phyloP scores from a whole-genome alignment of 2,113 vertebrate genomes.

The Periophthalmus modestus region DNA sequence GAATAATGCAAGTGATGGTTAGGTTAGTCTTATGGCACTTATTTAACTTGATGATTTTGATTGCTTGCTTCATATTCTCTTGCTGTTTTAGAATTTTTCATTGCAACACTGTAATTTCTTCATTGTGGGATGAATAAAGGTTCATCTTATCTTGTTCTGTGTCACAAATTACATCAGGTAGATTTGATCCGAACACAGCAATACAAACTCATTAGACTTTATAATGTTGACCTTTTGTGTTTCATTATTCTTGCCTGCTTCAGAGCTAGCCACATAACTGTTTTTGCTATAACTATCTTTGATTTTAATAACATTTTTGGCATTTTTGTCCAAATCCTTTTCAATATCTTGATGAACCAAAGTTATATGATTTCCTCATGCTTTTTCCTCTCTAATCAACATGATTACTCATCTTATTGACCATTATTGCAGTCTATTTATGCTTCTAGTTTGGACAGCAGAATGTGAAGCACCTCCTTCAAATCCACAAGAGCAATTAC shows the following conservation, averaged over 20 bases:
- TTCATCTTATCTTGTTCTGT: not conserved
- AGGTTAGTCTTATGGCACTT: too few relatives aligned
- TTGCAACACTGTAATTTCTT: too few relatives aligned
- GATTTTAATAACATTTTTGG: conserved; percentile 33
- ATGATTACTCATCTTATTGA: not conserved
- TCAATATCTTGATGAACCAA: not conserved
- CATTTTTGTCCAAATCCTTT: conserved; percentile 20
- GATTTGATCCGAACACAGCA: conserved; percentile 1
- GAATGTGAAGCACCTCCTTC: not conserved
- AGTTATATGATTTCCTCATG: not conserved
- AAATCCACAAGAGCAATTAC: not conserved
- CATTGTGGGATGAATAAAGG: too few relatives aligned
- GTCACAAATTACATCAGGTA: not conserved
- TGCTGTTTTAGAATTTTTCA: too few relatives aligned
- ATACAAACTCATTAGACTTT: conserved; percentile 38
- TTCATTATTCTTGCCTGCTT: conserved; percentile 5
- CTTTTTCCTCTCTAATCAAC: not conserved
- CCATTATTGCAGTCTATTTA: not conserved
- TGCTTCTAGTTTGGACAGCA: not conserved
- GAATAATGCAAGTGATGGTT: too few relatives aligned
- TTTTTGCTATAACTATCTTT: not conserved
- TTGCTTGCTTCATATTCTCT: too few relatives aligned
- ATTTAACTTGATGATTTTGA: too few relatives aligned
- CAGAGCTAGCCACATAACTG: not conserved
- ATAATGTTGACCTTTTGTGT: conserved; percentile 45